Base-by-base conservation (phyloP, 2,888 invertebrate species). In the Neoascia interrupta region DNA sequence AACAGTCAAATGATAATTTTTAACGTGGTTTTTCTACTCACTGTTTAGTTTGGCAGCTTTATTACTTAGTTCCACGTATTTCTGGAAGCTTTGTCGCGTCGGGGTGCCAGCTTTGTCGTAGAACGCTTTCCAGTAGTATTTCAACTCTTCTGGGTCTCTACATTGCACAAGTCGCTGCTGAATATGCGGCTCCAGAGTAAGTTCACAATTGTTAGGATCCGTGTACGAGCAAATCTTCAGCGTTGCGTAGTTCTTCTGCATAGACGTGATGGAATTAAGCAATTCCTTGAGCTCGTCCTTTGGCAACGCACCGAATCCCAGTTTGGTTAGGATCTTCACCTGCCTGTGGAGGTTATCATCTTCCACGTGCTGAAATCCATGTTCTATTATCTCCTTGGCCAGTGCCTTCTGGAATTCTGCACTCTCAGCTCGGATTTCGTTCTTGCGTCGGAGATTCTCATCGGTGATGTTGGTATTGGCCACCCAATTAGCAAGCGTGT, bases 121-220 rank as follows among this genome's bases (percentile, higher is more conserved):
- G 95, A 96, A 97, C 82, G 94, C 92, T 4, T 91, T 87, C 97
- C 97, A 97, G 1, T 92, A 90, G 84, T 95, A 92, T 82, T 93
- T 91, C 82, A 97, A 87, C 85, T 95, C 94, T 1, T 94, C 92
- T 0, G 95, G 93, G 85, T 97, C 91, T 43, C 93, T 91, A 70
- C 94, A 94, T 21, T 89, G 91, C 0, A 92, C 88, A 76, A 96
- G 88, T n/a, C 93, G 90, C 73, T 93, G 91, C 0, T 92, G 86
- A 18, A 88, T 84, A 45, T 87, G 85, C 81, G 95, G 95, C 85
- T 95, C 95, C 53, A 95, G 89, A 8, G 91, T 86, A 10, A 95
- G 86, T 81, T 93, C 91, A 83, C 95, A 95, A 82, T 92, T 92
- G 0, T 85, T 88, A 0, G 86, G 83, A 82, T 94, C 90, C 18